Base-by-base conservation (phyloP, 2,888 invertebrate species). In the Cecidostiba fungosa region DNA sequence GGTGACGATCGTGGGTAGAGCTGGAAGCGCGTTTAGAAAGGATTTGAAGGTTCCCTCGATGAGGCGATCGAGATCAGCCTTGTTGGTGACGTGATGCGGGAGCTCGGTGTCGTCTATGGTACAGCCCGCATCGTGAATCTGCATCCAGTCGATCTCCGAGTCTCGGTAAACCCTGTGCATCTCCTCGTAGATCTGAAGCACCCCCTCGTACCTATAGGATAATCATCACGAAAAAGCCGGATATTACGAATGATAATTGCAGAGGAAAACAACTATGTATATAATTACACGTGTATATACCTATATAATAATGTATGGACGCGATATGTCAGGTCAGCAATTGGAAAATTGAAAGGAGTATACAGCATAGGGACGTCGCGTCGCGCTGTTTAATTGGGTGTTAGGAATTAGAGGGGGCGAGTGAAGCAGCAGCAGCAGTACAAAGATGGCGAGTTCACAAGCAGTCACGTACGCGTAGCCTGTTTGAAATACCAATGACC, bases 111-210 rank as follows among this genome's bases (percentile, higher is more conserved):
- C 96, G 91, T 98, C 98, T 87, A 97, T 96, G 0, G 98, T 98
- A 92, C 97, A 98, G 4, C 98, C 98, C 54, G 97, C 97, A 89
- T 98, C 97, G 91, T 97, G 97, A 12, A 98, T 94, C 85, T 97
- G 94, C 91, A 95, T 95, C 96, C 97, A 98, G 91, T 98, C 96
- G 62, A 97, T 95, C 73, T 95, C 95, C 29, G 95, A 94, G 19
- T 95, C 95, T 3, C 94, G 92, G 89, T 96, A 96, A 85, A 79
- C 89, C 79, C 79, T 89, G 23, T 85, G 90, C 62, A 92, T 80
- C 86, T 92, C 91, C 19, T 87, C 88, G 85, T 87, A 89, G 47
- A 93, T 91, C 1, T 88, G 84, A 26, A 89, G 81, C 16, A 91
- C 92, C 0, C 88, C 88, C 47, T 93, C 92, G 81, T 90, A 93